These are phyloP conservation scores for Chironomus riparius DNA, from an alignment of 2,888 invertebrate genomes.

Conservation along the genomic window DNA sequence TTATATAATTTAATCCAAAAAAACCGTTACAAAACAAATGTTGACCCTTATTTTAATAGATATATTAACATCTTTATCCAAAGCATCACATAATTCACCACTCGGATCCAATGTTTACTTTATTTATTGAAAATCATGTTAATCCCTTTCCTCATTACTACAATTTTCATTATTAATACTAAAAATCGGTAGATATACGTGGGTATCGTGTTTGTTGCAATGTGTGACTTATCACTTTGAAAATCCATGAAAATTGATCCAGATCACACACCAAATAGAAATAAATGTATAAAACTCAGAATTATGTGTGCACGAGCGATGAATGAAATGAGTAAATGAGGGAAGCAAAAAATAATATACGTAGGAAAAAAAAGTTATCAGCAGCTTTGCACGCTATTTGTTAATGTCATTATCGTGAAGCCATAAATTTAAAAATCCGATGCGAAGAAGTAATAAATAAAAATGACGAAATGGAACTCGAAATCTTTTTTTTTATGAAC, in stretches of 20 bases:
- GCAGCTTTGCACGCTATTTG: conserved; percentile 8
- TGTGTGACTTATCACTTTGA: conserved; percentile 11
- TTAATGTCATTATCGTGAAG: conserved; percentile 20
- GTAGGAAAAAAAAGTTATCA: background rate
- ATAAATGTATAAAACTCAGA: background rate
- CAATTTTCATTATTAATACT: background rate
- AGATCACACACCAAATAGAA: background rate
- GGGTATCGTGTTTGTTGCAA: background rate
- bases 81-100: too few relatives aligned
- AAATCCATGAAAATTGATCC: conserved; percentile 12
- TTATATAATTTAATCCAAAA: too few relatives aligned
- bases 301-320: background rate
- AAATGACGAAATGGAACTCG: background rate
- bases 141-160: background rate
- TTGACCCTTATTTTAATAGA: too few relatives aligned
- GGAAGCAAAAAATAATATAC: background rate
- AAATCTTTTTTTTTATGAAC: background rate
- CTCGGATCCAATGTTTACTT: too few relatives aligned
- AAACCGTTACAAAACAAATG: too few relatives aligned
- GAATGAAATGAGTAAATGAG: too few relatives aligned
- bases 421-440: conserved; percentile 6
- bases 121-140: background rate
- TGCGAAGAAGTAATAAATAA: background rate
- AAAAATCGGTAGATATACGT: background rate
- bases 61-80: too few relatives aligned